These are phyloP conservation scores for Hippocampus abdominalis DNA, from an alignment of 2,113 vertebrate species.

Conservation along the genomic window DNA sequence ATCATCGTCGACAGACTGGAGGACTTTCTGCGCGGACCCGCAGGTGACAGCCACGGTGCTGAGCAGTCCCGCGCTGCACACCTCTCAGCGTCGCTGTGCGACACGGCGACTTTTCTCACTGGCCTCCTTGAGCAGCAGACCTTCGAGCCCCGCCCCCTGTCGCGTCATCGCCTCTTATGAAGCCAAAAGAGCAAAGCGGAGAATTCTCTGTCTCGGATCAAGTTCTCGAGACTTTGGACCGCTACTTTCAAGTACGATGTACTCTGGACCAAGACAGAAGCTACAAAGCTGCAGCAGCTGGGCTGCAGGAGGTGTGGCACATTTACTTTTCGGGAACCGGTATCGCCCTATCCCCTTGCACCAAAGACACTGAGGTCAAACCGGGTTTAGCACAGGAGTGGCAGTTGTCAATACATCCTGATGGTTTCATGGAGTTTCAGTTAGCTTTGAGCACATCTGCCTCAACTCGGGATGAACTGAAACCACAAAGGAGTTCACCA, in stretches of 20 bases:
- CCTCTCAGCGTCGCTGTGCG: slow-evolving; percentile 63
- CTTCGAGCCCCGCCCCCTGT: slow-evolving; percentile 36
- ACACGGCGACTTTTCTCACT: slow-evolving; percentile 67
- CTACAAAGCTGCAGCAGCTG: slow-evolving; percentile 34
- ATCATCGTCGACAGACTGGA: slow-evolving; percentile 71
- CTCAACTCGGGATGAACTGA: background rate
- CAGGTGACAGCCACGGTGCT: slow-evolving; percentile 7
- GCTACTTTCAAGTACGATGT: slow-evolving; percentile 68
- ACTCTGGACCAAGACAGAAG: slow-evolving; percentile 51
- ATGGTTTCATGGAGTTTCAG: slow-evolving; percentile 67
- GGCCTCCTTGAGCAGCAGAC: slow-evolving; percentile 30
- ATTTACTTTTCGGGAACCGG: slow-evolving; percentile 61
- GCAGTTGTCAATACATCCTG: slow-evolving; percentile 48
- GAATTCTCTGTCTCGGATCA: slow-evolving; percentile 39
- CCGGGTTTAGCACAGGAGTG: slow-evolving; percentile 40
- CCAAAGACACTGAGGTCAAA: slow-evolving; percentile 6
- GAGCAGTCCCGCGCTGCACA: slow-evolving; percentile 53
- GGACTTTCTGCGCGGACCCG: slow-evolving; percentile 40
- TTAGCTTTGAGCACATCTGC: slow-evolving; percentile 18
- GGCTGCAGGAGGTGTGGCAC: slow-evolving; percentile 54
- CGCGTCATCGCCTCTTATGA: slow-evolving; percentile 64
- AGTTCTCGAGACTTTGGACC: slow-evolving; percentile 62
- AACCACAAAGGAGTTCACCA: no score
- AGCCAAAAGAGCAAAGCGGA: slow-evolving; percentile 10
- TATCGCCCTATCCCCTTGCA: slow-evolving; percentile 5